phyloP scores from a whole-genome alignment of 2,113 vertebrate genomes.

The Aphyosemion australe region DNA sequence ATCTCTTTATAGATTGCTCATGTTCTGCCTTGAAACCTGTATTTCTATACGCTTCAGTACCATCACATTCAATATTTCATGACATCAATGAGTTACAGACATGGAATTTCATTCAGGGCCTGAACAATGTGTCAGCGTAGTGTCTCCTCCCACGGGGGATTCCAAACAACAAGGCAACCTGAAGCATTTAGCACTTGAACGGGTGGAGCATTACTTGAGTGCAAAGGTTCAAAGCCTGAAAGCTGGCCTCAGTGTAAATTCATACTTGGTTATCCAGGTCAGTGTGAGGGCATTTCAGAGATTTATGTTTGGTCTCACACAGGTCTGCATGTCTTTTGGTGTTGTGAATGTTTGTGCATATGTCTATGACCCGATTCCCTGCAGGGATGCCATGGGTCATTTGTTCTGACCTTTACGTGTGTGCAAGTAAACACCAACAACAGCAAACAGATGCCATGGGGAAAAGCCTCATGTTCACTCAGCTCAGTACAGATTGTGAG shows the following conservation, averaged over 20 bases:
- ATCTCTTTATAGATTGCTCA: slow-evolving; percentile 47
- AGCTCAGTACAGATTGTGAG: not conserved
- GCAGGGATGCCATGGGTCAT: slow-evolving; percentile 36
- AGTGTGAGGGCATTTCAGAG: slow-evolving; percentile 21
- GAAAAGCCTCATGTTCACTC: slow-evolving; percentile 30
- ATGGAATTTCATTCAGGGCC: slow-evolving; percentile 32
- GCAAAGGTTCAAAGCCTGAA: slow-evolving; percentile 3
- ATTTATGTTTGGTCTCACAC: slow-evolving; percentile 21
- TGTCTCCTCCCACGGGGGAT: slow-evolving; percentile 14
- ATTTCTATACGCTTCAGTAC: slow-evolving; percentile 54
- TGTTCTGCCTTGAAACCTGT: slow-evolving; percentile 45
- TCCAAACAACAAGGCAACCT: slow-evolving; percentile 3
- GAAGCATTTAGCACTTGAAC: slow-evolving; percentile 15
- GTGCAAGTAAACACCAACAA: slow-evolving; percentile 37
- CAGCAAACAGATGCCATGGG: slow-evolving; percentile 36
- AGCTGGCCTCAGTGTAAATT: slow-evolving; percentile 8
- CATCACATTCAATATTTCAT: slow-evolving; percentile 64
- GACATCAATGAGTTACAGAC: slow-evolving; percentile 36
- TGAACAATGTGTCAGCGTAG: slow-evolving; percentile 16
- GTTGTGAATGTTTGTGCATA: not conserved
- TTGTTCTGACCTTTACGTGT: slow-evolving; percentile 51
- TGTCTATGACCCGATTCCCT: slow-evolving; percentile 37
- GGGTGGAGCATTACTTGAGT: slow-evolving; percentile 1
- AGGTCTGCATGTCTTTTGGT: slow-evolving; percentile 10
- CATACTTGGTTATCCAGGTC: slow-evolving; percentile 25